Evolutionary conservation across 2,113 vertebrate species (phyloP), one percentile per base, ranked within the genome.

Genomic region (Limanda limanda): DNA sequence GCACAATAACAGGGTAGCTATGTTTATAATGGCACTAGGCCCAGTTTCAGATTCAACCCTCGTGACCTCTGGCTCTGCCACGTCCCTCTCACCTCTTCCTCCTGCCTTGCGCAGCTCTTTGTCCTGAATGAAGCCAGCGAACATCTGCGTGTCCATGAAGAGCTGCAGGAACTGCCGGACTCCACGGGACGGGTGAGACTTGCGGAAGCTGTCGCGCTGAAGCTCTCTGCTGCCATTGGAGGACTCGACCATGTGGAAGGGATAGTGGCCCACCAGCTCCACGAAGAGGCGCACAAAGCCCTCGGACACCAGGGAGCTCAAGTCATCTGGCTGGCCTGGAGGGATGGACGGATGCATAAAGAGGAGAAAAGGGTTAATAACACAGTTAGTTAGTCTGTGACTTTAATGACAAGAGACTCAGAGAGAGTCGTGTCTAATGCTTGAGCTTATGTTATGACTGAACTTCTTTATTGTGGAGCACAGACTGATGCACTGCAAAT

Each of bases 131-230:
- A 99, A 99, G 31, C 97, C 97, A 0, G 98, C 97, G 12, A 99
- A 99, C 98, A 99, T 99, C 91, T 99, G 98, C 0, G 98, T 99
- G 37, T 99, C 97, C 98, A 99, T 99, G 92, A 99, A 99, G 84
- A 96, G 94, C 85, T 97, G 97, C 88, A 99, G 93, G 88, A 99
- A 97, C 72, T 96, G 96, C 2, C 97, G 95, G 5, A 95, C 95
- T 0, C 91, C 95, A 0, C 96, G 95, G 0, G 98, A 99, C 1
- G 92, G 95, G 42, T 98, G 97, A 5, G 94, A 96, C n/a, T 96
- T 98, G 2, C 96, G 93, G 90, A 99, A 99, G 3, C 78, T 93
- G 2, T 99, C 97, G 5, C 97, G 93, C 88, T 97, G 97, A 47
- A 99, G 96, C 51, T 95, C 92, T 0, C 95, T 91, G 77, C 94